Evolutionary conservation across 2,113 vertebrate genomes (phyloP).

Genomic region (Malurus cyaneus): DNA sequence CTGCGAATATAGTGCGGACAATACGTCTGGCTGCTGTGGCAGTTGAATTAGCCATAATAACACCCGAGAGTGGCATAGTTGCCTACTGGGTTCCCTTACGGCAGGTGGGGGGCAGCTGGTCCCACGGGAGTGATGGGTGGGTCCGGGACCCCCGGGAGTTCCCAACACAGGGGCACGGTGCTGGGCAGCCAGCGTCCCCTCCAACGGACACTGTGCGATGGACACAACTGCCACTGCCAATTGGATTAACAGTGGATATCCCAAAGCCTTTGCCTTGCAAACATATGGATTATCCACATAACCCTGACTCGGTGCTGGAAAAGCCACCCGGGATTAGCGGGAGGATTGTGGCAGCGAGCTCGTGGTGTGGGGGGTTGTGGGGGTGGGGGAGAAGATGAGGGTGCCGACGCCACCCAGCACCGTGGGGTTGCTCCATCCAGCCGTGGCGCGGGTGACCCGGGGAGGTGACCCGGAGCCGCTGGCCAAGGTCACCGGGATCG

Average conservation of each 20-base stretch:
- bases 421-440: background rate
- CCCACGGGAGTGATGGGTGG: fast-evolving
- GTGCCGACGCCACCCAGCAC: fast-evolving
- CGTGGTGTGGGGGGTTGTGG: background rate
- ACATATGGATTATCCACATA: conserved; percentile 39
- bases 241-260: conserved; percentile 24
- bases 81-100: too few species aligned
- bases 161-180: too few species aligned
- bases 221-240: background rate
- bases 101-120: background rate
- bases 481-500: fast-evolving
- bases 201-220: background rate
- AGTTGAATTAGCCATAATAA: too few species aligned
- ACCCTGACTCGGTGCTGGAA: background rate
- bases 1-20: too few species aligned
- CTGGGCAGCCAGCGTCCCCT: fast-evolving
- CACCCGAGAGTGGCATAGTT: too few species aligned
- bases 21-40: too few species aligned
- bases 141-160: fast-evolving
- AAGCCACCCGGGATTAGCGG: conserved; percentile 3
- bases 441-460: fast-evolving
- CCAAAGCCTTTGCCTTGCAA: conserved; percentile 27
- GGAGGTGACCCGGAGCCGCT: background rate
- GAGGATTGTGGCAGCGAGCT: background rate
- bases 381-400: background rate